Percentiles rank a stretch among this genome's conserved stretches.
Conservation (phyloP, 2,113 vertebrate species). For the Xenopus borealis region DNA sequence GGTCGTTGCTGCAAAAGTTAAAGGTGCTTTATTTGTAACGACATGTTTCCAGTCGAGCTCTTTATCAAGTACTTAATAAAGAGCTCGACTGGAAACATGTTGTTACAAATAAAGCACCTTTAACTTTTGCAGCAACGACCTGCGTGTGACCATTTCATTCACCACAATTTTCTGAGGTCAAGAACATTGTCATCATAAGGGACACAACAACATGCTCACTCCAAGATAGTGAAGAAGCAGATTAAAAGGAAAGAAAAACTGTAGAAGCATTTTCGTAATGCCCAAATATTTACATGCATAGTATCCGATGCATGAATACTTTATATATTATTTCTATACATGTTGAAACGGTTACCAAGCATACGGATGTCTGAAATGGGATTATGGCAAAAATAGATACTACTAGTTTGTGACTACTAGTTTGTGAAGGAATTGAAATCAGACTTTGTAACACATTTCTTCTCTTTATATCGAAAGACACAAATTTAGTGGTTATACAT, state of each 20-base stretch:
- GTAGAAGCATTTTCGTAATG: slow-evolving; percentile 29
- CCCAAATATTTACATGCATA: slow-evolving; percentile 40
- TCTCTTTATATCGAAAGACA: background rate
- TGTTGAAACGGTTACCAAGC: background rate
- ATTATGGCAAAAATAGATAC: background rate
- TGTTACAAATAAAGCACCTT: no score
- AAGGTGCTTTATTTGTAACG: no score
- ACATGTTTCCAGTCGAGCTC: no score
- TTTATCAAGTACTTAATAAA: no score
- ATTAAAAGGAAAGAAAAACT: background rate
- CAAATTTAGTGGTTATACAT: slow-evolving; percentile 21
- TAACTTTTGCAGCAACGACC: no score
- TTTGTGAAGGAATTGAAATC: background rate
- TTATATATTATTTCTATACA: background rate
- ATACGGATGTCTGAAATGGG: background rate
- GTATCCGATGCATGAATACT: slow-evolving; percentile 17
- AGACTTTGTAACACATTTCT: background rate
- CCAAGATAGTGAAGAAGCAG: background rate
- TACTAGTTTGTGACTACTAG: no score
- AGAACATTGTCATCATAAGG: background rate
- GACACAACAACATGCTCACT: background rate
- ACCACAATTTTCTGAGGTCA: no score
- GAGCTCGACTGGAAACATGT: no score
- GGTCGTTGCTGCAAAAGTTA: no score
- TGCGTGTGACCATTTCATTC: no score